phyloP scores from a whole-genome alignment of 2,888 invertebrate species.

The Cheilosia scutellata region DNA sequence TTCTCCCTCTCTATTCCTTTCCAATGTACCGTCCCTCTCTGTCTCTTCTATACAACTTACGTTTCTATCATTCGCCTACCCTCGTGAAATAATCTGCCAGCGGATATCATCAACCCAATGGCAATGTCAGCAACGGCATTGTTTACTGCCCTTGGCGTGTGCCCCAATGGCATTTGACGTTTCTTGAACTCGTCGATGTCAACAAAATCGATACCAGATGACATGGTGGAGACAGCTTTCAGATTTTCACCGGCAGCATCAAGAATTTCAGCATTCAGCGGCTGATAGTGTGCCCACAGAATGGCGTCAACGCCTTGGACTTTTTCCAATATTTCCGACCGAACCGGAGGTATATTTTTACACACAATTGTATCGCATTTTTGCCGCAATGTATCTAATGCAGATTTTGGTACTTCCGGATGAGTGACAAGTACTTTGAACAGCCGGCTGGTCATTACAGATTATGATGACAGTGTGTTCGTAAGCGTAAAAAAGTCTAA shows the following conservation, averaged over 20 bases:
- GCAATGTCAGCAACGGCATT: conserved; percentile 93
- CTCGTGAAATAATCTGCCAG: conserved; percentile 91
- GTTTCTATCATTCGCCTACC: conserved; percentile 87
- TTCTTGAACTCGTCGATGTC: conserved; percentile 89
- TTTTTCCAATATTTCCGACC: conserved; percentile 81
- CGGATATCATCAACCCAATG: conserved; percentile 90
- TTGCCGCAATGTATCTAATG: conserved; percentile 86
- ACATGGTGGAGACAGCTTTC: conserved; percentile 92
- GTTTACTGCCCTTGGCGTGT: conserved; percentile 91
- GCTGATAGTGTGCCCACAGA: conserved; percentile 82
- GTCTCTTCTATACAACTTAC: conserved; percentile 76
- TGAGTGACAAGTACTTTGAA: conserved; percentile 88
- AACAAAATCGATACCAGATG: conserved; percentile 94
- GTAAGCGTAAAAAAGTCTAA: conserved; percentile 30
- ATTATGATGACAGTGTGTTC: conserved; percentile 9
- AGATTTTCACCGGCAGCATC: conserved; percentile 86
- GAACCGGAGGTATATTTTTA: conserved; percentile 80
- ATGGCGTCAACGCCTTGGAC: conserved; percentile 82
- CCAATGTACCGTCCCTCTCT: neutral
- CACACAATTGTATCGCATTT: conserved; percentile 83
- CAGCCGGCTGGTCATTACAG: conserved; percentile 76
- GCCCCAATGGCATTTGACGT: conserved; percentile 90
- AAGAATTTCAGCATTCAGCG: conserved; percentile 81
- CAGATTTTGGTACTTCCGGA: conserved; percentile 87
- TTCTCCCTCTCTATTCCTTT: neutral